Evolutionary conservation across 1,140 invertebrate genomes (phyloP), one percentile per base, ranked within the genome.

Genomic region (Drosophila ogumai): DNA sequence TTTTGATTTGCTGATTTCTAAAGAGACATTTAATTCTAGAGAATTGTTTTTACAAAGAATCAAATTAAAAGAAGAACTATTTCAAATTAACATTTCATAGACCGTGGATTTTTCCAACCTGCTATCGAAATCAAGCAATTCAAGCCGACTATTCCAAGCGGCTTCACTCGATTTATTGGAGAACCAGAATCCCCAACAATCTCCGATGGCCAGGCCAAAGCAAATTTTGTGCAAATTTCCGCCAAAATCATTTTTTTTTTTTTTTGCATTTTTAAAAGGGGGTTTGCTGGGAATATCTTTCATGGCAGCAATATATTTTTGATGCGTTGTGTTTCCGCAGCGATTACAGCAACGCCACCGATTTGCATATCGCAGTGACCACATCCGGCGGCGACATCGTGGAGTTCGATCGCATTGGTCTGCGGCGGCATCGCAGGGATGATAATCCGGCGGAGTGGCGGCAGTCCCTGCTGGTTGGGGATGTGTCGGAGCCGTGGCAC

Each of bases 361-460:
- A 97, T 94, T 94, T 97, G 52, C 96, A 97, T 92, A 97, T 97
- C 92, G 96, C 96, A 44, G 94, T 97, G 60, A 97, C 96, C 47
- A 96, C 95, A 81, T 96, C 96, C 54, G 94, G 93, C 66, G 96
- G 96, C 52, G 93, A 93, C 88, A 95, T 97, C 19, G 94, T 96
- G 64, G 96, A 97, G 93, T 97, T 96, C 93, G 96, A 96, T 94
- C 94, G 94, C 77, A 93, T 95, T 79, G 96, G 96, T 25, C 93
- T 97, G 13, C 91, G 64, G 54, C 88, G 86, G 31, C 91, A 92
- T 74, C 87, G 84, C 19, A 74, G 94, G 93, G 72, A 92, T 79
- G 69, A 94, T 94, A 92, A 91, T 92, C 81, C 91, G 19, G 44
- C 63, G 90, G 91, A 93, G 94, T 91, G 88, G 92, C 91, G 91